These are phyloP conservation scores for Oxycera nigricornis DNA, from an alignment of 2,888 invertebrate species.

Conservation along the genomic window DNA sequence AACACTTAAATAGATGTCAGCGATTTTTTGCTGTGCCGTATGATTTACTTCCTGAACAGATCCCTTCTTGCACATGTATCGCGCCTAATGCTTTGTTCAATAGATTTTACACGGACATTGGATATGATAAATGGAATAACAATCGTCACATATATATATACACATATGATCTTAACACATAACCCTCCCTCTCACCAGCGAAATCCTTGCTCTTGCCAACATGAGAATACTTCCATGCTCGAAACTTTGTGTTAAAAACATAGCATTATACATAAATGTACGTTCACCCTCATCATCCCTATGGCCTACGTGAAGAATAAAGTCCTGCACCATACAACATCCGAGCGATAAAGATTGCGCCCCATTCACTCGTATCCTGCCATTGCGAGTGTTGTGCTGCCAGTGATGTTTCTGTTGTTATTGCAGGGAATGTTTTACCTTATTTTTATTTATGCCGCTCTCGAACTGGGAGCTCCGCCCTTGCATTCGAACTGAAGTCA, in stretches of 20 bases:
- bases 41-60: no score
- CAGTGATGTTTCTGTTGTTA: slow-evolving; percentile 8
- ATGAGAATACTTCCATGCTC: no score
- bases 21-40: no score
- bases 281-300: background rate
- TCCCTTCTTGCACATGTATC: no score
- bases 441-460: background rate
- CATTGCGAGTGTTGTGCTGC: background rate
- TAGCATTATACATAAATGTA: slow-evolving; percentile 24
- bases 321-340: background rate
- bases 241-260: no score
- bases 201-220: no score
- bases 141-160: background rate
- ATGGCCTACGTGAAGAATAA: background rate
- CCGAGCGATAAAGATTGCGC: background rate
- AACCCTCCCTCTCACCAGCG: slow-evolving; percentile 25
- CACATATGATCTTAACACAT: slow-evolving; percentile 34
- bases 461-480: slow-evolving; percentile 44
- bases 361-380: background rate
- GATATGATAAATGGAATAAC: no score
- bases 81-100: no score
- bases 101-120: no score
- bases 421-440: slow-evolving; percentile 2
- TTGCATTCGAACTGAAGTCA: slow-evolving; percentile 41
- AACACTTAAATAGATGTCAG: no score